Base-by-base conservation (phyloP, 2,113 vertebrate genomes). In the Tricholaema leucomelas region DNA sequence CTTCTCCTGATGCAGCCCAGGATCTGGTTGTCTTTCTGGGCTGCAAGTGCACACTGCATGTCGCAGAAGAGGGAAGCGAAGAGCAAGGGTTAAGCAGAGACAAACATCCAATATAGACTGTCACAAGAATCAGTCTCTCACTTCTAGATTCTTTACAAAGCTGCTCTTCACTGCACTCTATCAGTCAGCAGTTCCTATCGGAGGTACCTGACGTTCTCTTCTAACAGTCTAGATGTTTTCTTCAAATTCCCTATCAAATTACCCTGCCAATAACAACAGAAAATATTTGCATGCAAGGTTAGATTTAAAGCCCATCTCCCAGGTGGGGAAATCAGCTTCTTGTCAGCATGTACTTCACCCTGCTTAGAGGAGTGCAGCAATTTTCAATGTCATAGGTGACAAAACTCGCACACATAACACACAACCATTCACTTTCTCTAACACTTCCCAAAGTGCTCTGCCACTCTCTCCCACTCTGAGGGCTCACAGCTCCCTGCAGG, bases 241-340 rank as follows among this genome's bases (percentile, higher is more conserved):
- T 63, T 61, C 27, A 52, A 82, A 61, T 28, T 11, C 67, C 8
- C 17, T 66, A 15, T 24, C 18, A 71, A 73, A 86, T 20, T 30
- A 58, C 25, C 27, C 15, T 44, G 54, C 18, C 7, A 13, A 14
- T 18, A 55, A 44, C 55, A 78, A 14, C 31, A 78, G 35, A 56
- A 35, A 64, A 21, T 17, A 50, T 2, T 24, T 56, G 7, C 16
- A 13, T 2, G 2, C 1, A 4, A 15, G n/a, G 9, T 24, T 64
- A 60, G 13, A 50, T 59, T 85, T 42, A 46, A 76, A 79, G 30
- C 27, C 30, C 38, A 15, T 28, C 6, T 81, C 17, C 54, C 36
- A 18, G 30, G 3, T 20, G 25, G 12, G 15, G 8, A 69, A 40
- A 15, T 20, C 12, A 54, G 15, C 0, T 0, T 52, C 83, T 70